Conservation (phyloP, 2,888 invertebrate species). For the Gerris lacustris region DNA sequence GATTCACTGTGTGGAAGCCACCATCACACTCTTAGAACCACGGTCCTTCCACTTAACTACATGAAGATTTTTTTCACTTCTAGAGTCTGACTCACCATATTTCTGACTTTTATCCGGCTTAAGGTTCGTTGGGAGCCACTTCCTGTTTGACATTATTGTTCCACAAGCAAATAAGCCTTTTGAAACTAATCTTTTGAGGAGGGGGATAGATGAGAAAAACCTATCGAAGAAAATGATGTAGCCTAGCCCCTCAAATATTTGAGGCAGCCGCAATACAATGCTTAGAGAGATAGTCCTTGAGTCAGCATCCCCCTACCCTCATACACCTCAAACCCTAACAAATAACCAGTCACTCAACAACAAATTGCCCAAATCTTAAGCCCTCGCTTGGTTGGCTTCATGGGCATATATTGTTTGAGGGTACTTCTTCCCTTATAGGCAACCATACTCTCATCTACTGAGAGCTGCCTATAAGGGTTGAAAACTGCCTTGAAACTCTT, state of each 20-base stretch:
- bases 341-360: conserved; percentile 25
- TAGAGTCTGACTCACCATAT: conserved; percentile 7
- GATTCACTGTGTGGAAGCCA: conserved; percentile 21
- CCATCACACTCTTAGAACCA: conserved; percentile 28
- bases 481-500: conserved; percentile 19
- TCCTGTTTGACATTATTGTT: background rate
- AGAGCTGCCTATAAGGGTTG: conserved; percentile 22
- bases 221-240: background rate
- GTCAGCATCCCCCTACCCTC: conserved; percentile 19
- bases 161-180: background rate
- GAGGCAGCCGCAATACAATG: background rate
- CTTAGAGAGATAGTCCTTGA: background rate
- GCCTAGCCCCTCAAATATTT: background rate
- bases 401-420: conserved; percentile 29
- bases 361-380: conserved; percentile 29
- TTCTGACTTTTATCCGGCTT: conserved; percentile 2
- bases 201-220: background rate
- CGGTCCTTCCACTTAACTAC: conserved; percentile 33
- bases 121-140: background rate
- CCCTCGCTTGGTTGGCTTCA: conserved; percentile 29
- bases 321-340: conserved; percentile 25
- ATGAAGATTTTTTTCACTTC: background rate
- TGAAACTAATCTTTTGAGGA: background rate
- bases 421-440: conserved; percentile 28
- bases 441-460: conserved; percentile 28